Conservation (phyloP, 2,888 invertebrate genomes). For the Tromatobia lineatoria region DNA sequence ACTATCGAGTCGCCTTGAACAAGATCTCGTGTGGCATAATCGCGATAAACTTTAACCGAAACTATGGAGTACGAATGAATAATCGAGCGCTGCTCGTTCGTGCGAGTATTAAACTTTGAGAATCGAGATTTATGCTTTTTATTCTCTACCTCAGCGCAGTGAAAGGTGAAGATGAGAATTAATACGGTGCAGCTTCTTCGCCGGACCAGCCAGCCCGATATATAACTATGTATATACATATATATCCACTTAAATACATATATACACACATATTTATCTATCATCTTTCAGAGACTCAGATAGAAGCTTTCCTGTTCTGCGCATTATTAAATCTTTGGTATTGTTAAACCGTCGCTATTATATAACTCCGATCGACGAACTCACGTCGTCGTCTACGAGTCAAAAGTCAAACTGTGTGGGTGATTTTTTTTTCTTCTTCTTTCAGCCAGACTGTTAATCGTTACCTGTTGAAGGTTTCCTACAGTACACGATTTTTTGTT, state of each 20-base stretch:
- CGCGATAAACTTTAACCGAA: slow-evolving; percentile 4
- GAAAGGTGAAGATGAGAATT: slow-evolving; percentile 71
- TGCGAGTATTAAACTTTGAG: slow-evolving; percentile 17
- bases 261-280: slow-evolving; percentile 13
- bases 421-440: not conserved
- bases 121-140: not conserved
- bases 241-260: slow-evolving; percentile 3
- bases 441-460: not conserved
- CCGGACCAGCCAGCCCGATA: slow-evolving; percentile 80
- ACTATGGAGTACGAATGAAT: slow-evolving; percentile 19
- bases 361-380: slow-evolving; percentile 21
- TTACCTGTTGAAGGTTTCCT: not conserved
- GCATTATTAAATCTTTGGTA: slow-evolving; percentile 61
- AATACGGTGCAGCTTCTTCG: slow-evolving; percentile 69
- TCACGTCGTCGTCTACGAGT: slow-evolving; percentile 6
- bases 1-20: slow-evolving; percentile 4
- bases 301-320: slow-evolving; percentile 28
- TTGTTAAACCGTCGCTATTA: slow-evolving; percentile 42
- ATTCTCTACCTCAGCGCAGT: slow-evolving; percentile 10
- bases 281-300: not conserved
- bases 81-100: not conserved
- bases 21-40: not conserved
- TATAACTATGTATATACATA: slow-evolving; percentile 47
- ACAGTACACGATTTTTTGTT: not conserved
- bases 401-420: not conserved